Conservation (phyloP, 1,140 invertebrate species). For the Drepana arcuata region DNA sequence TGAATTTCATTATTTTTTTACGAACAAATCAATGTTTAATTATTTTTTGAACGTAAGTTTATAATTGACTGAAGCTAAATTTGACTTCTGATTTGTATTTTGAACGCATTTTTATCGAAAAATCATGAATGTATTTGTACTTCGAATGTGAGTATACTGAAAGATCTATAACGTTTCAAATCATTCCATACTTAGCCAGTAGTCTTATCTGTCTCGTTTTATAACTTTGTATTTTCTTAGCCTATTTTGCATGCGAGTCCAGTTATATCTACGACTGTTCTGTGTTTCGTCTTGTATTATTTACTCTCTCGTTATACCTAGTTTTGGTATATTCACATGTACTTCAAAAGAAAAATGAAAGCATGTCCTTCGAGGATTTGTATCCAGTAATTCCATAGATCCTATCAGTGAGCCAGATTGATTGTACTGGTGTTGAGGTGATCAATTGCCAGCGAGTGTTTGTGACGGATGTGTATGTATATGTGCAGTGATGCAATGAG, state of each 20-base stretch:
- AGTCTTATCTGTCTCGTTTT: slow-evolving; percentile 37
- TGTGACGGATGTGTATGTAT: slow-evolving; percentile 61
- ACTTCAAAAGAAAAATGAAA: slow-evolving; percentile 70
- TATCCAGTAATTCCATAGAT: slow-evolving; percentile 59
- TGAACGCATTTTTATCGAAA: slow-evolving; percentile 39
- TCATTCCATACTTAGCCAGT: slow-evolving; percentile 64
- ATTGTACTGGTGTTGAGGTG: slow-evolving; percentile 47
- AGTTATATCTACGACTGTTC: slow-evolving; percentile 25
- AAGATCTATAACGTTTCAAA: slow-evolving; percentile 54
- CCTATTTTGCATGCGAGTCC: slow-evolving; percentile 55
- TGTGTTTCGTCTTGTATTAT: slow-evolving; percentile 33
- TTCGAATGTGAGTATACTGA: slow-evolving; percentile 62
- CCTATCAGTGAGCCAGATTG: slow-evolving; percentile 51
- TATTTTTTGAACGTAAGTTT: slow-evolving; percentile 56
- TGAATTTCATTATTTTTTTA: slow-evolving; percentile 47
- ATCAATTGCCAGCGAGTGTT: slow-evolving; percentile 55
- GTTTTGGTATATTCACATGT: slow-evolving; percentile 68
- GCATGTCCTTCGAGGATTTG: slow-evolving; percentile 29
- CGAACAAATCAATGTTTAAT: slow-evolving; percentile 46
- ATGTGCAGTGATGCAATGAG: slow-evolving; percentile 59
- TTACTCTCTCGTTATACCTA: slow-evolving; percentile 31
- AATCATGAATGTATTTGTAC: slow-evolving; percentile 49
- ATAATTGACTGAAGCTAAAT: slow-evolving; percentile 60
- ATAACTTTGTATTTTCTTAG: slow-evolving; percentile 51
- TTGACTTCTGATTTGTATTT: slow-evolving; percentile 53